Base-by-base conservation (phyloP, 2,113 vertebrate genomes). In the Melozone crissalis region DNA sequence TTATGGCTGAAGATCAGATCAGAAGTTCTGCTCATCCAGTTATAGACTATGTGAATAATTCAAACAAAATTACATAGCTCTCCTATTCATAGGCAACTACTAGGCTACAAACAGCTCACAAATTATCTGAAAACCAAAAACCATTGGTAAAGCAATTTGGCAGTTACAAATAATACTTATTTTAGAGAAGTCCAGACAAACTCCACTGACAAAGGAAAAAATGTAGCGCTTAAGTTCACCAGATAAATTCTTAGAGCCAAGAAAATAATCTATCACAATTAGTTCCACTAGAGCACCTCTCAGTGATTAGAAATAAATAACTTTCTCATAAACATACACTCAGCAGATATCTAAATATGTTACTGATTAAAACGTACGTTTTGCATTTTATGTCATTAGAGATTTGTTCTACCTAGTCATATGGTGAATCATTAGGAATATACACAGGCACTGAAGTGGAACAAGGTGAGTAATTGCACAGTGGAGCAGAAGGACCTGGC, bases 301-400 rank as follows among this genome's bases (percentile, higher is more conserved):
- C 92, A 80, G 78, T 97, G 95, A 95, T 94, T 88, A 93, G 91
- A 96, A 97, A 96, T 93, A 98, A 98, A 90, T 93, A 97, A 95
- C 77, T 96, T 97, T 71, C 67, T 81, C 69, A 93, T 94, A 86
- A 97, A 94, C 71, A 91, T 54, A 65, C 54, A 65, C 86, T 90
- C 94, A 92, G 94, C 69, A 94, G 95, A 94, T 91, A 95, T 88
- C 91, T 95, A 97, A 97, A 97, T 94, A 95, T 24, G 65, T 33
- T 51, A 63, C 82, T 75, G 93, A 97, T 97, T 98, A 96, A 97
- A 97, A 95, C 44, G 69, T 76, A 95, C 44, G 28, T 95, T 97
- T 95, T 94, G 76, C 71, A 84, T 95, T 95, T 95, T 76, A 44
- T 97, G 80, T 55, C 91, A 90, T 28, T 82, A 89, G 76, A 95